Percentiles rank a stretch among this genome's conserved stretches.
Conservation (phyloP, 2,113 vertebrate species). For the Ciconia maguari region DNA sequence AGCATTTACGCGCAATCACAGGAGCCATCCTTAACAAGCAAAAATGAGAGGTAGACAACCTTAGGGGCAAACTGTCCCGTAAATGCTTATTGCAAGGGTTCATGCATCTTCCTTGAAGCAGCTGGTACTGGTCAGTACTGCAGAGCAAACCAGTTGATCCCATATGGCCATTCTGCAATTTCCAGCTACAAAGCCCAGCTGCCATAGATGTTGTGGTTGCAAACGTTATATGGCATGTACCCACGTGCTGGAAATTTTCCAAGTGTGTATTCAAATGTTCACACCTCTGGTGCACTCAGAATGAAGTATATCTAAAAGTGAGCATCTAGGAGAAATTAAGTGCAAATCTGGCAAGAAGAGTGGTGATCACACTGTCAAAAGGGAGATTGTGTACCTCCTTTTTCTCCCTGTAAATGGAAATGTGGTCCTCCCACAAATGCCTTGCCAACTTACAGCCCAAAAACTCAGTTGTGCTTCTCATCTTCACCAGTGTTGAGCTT, state of each 20-base stretch:
- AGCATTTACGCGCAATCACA: background rate
- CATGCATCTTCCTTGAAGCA: background rate
- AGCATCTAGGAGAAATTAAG: background rate
- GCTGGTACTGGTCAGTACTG: background rate
- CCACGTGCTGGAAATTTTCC: background rate
- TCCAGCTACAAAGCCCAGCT: background rate
- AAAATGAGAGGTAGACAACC: background rate
- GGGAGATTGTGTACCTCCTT: background rate
- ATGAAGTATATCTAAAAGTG: background rate
- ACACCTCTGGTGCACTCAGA: background rate
- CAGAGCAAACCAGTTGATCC: background rate
- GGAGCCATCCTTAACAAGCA: background rate
- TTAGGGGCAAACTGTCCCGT: background rate
- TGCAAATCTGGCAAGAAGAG: background rate
- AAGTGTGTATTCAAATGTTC: background rate
- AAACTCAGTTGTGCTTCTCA: background rate
- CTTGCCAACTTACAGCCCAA: background rate
- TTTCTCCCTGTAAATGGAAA: background rate
- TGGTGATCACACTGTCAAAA: background rate
- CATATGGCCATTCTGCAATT: background rate
- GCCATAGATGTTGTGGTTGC: background rate
- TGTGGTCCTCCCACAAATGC: background rate
- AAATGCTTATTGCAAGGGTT: background rate
- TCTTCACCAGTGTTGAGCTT: background rate
- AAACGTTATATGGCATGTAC: background rate